Base-by-base conservation (phyloP, 2,113 vertebrate species). In the Sula dactylatra region DNA sequence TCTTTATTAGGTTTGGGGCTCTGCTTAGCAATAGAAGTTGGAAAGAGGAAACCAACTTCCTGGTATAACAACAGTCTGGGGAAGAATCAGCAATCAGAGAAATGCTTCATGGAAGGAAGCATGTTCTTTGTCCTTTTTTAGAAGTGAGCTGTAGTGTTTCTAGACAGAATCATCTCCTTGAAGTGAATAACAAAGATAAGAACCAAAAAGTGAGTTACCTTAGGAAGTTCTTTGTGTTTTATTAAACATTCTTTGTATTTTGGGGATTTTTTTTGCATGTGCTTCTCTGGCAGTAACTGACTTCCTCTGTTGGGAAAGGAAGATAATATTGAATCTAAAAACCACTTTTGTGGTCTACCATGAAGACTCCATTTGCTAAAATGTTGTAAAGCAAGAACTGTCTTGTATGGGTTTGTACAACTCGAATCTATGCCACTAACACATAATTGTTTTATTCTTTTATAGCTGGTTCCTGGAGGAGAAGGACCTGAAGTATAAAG, bases 401-500 rank as follows among this genome's bases (percentile, higher is more conserved):
- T 77, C 52, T 34, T 1, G 0, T 45, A 12, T 2, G n/a, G 17
- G 29, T 86, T 83, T 86, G 64, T 73, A 26, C 31, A 88, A 40
- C 38, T 92, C 19, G n/a, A 7, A 32, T 66, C 19, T 44, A 4
- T 66, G 25, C 25, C 32, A 62, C 72, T 97, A 78, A 96, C 55
- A 49, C 40, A 74, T 52, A 88, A 59, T 47, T 90, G 11, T 82
- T 11, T 47, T 88, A 17, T 7, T 95, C 47, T 91, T 87, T 82
- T 97, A 42, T 96, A 99, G 99, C 98, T 99, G 91, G 99, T 99
- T 97, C 99, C 99, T 64, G 99, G 99, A 98, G 99, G 99, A 95
- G 99, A 99, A 99, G 99, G 99, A 86, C 99, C 99, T 56, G 99
- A 99, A 98, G 99, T 99, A 26, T 99, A 94, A 99, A 55, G 66